These are phyloP conservation scores for Acanthiza pusilla DNA, from an alignment of 2,797 vertebrate genomes.

Conservation along the genomic window DNA sequence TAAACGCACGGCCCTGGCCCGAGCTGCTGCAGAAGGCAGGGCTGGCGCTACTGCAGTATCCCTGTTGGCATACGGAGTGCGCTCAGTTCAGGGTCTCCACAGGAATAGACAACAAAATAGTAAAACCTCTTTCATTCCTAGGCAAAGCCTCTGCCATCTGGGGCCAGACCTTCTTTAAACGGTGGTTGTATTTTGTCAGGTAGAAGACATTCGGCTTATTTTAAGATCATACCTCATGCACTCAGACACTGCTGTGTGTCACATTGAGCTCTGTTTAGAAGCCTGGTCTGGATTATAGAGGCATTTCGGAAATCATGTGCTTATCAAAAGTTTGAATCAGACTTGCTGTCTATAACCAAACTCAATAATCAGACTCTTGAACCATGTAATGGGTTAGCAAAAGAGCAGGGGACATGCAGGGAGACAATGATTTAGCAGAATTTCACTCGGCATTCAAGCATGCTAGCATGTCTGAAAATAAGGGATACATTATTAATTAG, in stretches of 20 bases:
- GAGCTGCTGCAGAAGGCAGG: background rate
- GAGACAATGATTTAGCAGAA: conserved; percentile 57
- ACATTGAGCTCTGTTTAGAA: conserved; percentile 27
- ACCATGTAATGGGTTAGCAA: conserved; percentile 15
- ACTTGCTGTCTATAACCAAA: conserved; percentile 17
- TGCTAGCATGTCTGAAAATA: conserved; percentile 54
- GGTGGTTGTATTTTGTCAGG: background rate
- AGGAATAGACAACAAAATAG: background rate
- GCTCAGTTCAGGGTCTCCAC: background rate
- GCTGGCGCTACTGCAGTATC: background rate
- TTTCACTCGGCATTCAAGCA: conserved; percentile 46
- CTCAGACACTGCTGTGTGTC: conserved; percentile 16
- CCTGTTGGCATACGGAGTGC: background rate
- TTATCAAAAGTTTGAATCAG: conserved; percentile 53
- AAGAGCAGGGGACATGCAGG: background rate
- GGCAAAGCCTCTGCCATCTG: background rate
- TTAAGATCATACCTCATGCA: conserved; percentile 23
- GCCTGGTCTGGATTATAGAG: conserved; percentile 11
- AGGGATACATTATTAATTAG: conserved; percentile 67
- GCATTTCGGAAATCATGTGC: background rate
- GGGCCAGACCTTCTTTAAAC: background rate
- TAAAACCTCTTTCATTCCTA: background rate
- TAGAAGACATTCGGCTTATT: conserved; percentile 16
- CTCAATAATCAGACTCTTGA: conserved; percentile 2
- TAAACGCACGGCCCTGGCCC: background rate